Evolutionary conservation across 1,140 invertebrate species (phyloP), one percentile per base, ranked within the genome.

Genomic region (Drosophila bipectinata): DNA sequence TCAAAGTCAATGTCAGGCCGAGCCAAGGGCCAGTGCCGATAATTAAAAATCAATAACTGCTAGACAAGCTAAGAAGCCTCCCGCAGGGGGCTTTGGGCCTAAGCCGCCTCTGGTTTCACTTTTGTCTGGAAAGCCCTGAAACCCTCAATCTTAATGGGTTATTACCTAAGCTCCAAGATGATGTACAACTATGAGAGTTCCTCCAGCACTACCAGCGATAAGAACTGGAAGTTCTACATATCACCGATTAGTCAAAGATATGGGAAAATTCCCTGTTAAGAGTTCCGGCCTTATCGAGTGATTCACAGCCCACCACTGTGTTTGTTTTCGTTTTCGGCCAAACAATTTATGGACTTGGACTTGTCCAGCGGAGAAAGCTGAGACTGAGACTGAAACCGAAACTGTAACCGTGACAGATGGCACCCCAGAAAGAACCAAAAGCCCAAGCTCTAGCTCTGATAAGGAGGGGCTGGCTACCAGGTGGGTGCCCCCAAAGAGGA

Each of bases 21-120:
- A 74, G 59, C 69, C 79, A 52, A 39, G 59, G 49, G 51, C 37
- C 47, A 71, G 21, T 21, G 21, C 24, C 41, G 44, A 62, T 79
- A 81, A 87, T 82, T 72, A 72, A 82, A 87, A 77, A 82, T 82
- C 83, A 78, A 87, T 87, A 87, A 73, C 55, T 57, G 58, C 24
- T 32, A 24, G 63, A 37, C 18, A 14, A 34, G 41, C 21, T 8
- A 12, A 51, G 45, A 24, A 14, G 60, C 57, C 18, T 18, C 18
- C 45, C 26, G 62, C 24, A 21, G 47, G 37, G 28, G 60, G 30
- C 64, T 67, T 72, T 53, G 55, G 34, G 24, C 41, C 28, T 51
- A 34, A 37, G 63, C 34, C 60, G 21, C 15, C 44, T 44, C 34
- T 45, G 64, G 54, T 72, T 72, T 72, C 68, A 39, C 68, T 72